phyloP scores from a whole-genome alignment of 2,888 invertebrate species.

The Heliconius hortense region DNA sequence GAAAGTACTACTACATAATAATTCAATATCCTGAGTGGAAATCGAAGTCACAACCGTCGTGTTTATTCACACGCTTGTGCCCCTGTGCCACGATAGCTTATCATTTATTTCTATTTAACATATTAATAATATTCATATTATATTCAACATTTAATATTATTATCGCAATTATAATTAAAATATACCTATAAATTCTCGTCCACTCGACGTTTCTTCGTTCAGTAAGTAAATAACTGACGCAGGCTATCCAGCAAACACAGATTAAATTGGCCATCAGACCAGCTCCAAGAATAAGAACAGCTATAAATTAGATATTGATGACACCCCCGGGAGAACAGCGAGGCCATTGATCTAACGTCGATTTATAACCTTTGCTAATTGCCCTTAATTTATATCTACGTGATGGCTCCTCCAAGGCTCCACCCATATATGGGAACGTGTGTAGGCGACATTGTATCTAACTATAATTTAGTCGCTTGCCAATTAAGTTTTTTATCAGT shows the following conservation, averaged over 20 bases:
- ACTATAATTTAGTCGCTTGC: constrained; percentile 25
- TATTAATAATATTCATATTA: no score
- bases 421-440: constrained; percentile 24
- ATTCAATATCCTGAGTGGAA: no score
- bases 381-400: constrained; percentile 62
- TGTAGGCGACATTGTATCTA: constrained; percentile 30
- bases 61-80: no score
- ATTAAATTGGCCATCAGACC: constrained; percentile 45
- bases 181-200: no score
- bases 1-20: no score
- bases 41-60: no score
- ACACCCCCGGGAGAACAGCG: constrained; percentile 63
- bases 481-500: constrained; percentile 16
- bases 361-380: constrained; percentile 70
- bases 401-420: constrained; percentile 27
- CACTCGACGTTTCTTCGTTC: neutral
- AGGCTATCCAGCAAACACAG: constrained; percentile 4
- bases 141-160: no score
- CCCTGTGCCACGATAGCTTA: no score
- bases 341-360: constrained; percentile 53
- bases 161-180: no score
- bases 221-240: neutral
- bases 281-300: constrained; percentile 56
- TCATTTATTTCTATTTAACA: no score
- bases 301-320: constrained; percentile 68